Evolutionary conservation across 2,888 invertebrate genomes (phyloP).

Genomic region (Rotaria magnacalcarata): DNA sequence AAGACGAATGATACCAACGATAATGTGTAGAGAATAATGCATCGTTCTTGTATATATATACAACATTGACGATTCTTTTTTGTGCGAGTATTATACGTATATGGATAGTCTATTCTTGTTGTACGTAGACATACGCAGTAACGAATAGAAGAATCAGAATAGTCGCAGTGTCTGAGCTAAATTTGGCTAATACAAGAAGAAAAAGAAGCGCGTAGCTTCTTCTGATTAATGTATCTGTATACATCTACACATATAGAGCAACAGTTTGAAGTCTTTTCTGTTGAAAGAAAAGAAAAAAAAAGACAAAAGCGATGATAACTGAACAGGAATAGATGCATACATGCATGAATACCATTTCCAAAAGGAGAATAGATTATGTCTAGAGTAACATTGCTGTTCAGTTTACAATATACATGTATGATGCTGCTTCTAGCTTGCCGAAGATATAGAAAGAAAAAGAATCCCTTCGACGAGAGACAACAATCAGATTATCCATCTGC

Average conservation of each 20-base stretch:
- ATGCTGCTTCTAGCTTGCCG: not conserved
- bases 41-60: not conserved
- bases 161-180: not conserved
- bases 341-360: not conserved
- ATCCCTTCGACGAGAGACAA: constrained; percentile 5
- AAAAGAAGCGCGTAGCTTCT: not conserved
- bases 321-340: not conserved
- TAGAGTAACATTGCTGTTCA: not conserved
- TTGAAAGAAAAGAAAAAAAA: not conserved
- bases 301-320: constrained; percentile 44
- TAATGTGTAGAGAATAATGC: not conserved
- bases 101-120: not conserved
- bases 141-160: constrained; percentile 7
- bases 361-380: not conserved
- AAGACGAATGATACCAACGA: not conserved
- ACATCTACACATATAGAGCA: not conserved
- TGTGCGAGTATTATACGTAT: not conserved
- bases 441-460: too few species aligned
- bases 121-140: not conserved
- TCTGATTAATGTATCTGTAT: not conserved
- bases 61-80: not conserved
- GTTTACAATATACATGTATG: not conserved
- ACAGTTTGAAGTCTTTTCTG: constrained; percentile 3
- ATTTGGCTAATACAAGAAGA: not conserved
- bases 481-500: constrained; percentile 22